Conservation (phyloP, 2,888 invertebrate genomes). For the Drosophila helvetica region DNA sequence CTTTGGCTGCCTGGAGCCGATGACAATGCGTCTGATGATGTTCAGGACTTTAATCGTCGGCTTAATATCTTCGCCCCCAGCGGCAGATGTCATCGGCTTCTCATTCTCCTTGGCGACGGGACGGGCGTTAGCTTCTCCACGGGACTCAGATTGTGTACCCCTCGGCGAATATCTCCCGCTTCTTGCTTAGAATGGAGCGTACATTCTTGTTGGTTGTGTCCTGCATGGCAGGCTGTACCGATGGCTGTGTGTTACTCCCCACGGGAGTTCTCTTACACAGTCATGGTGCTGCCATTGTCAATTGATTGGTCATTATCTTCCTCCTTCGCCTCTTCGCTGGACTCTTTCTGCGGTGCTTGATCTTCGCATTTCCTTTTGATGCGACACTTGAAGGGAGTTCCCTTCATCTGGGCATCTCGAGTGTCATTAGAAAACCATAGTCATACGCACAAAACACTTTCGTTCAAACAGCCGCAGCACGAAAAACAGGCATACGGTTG, state of each 20-base stretch:
- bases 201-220: conserved; percentile 11
- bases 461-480: too few relatives aligned
- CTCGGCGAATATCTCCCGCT: too few relatives aligned
- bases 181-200: too few relatives aligned
- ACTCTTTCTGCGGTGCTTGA: neutral
- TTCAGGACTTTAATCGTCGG: conserved; percentile 67
- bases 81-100: conserved; percentile 28
- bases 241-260: neutral
- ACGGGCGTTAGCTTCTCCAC: neutral
- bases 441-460: too few relatives aligned
- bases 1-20: conserved; percentile 65
- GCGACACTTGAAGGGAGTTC: conserved; percentile 45
- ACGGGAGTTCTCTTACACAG: conserved; percentile 48
- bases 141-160: conserved; percentile 65
- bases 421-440: too few relatives aligned
- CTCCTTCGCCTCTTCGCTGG: neutral
- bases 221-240: conserved; percentile 1
- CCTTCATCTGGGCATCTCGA: conserved; percentile 24
- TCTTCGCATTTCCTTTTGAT: conserved; percentile 7
- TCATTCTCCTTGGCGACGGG: conserved; percentile 55
- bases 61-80: conserved; percentile 50
- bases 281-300: neutral
- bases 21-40: conserved; percentile 75
- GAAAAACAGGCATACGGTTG: too few relatives aligned
- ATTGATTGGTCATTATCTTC: neutral